A percentile compares a stretch with the other conserved stretches of the same genome.
These are phyloP conservation scores for Eumerus sabulonum DNA, from an alignment of 2,888 invertebrate genomes.

Conservation along the genomic window DNA sequence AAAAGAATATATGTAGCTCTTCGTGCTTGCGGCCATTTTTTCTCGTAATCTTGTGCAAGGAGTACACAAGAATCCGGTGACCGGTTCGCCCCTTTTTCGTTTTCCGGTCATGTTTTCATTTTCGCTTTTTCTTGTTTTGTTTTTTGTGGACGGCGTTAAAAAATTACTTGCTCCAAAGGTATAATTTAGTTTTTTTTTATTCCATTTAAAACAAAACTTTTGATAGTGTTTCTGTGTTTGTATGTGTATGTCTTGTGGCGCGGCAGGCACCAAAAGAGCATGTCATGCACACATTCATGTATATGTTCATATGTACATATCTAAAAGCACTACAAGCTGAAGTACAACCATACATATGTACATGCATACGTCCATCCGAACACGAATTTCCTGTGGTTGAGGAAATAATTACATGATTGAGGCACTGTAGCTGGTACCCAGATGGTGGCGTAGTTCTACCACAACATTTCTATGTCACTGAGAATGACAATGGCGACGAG, in stretches of 20 bases:
- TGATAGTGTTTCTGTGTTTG: conserved; percentile 37
- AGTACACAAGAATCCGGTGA: conserved; percentile 19
- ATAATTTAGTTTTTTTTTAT: conserved; percentile 58
- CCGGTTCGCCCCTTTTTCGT: conserved; percentile 38
- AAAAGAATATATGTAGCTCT: too few relatives aligned
- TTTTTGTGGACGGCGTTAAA: conserved; percentile 42
- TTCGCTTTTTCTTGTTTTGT: too few relatives aligned
- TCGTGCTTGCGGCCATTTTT: conserved; percentile 51
- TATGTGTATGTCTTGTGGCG: conserved; percentile 21
- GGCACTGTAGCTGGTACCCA: conserved; percentile 71
- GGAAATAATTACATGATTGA: conserved; percentile 79
- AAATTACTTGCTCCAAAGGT: conserved; percentile 51
- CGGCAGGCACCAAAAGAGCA: conserved; percentile 1
- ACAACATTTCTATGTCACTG: conserved; percentile 42
- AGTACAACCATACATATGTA: not conserved
- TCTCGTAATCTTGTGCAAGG: conserved; percentile 9
- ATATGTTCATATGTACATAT: conserved; percentile 14
- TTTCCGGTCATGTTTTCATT: too few relatives aligned
- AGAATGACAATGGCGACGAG: conserved; percentile 47
- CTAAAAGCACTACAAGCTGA: conserved; percentile 31
- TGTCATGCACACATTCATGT: conserved; percentile 1
- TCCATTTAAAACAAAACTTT: conserved; percentile 44
- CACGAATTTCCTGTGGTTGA: conserved; percentile 72
- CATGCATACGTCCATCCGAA: conserved; percentile 40
- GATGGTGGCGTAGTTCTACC: conserved; percentile 33